Percentiles rank a stretch among this genome's conserved stretches.
These are phyloP conservation scores for Arizona elegans DNA, from an alignment of 2,113 vertebrate genomes.

Conservation along the genomic window DNA sequence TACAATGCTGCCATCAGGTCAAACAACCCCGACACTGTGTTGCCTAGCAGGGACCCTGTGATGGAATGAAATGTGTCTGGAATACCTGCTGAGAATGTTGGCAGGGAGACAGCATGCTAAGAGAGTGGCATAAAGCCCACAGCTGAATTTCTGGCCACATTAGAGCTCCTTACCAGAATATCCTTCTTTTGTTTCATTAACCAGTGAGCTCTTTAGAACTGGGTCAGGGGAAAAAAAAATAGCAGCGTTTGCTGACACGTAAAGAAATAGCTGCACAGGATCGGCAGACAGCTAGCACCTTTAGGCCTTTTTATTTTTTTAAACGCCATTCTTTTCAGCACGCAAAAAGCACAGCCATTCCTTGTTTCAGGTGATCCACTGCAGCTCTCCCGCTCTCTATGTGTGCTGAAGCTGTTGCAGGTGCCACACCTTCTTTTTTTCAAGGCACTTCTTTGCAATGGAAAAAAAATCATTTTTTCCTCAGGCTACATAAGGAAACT, in stretches of 20 bases:
- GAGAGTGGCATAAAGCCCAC: not conserved
- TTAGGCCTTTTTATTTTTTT: not conserved
- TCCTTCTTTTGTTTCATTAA: not conserved
- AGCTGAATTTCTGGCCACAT: not conserved
- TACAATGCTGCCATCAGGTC: not conserved
- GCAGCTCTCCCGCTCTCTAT: not conserved
- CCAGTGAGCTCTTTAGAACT: not conserved
- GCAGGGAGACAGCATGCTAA: not conserved
- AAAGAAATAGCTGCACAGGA: not conserved
- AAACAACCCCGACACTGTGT: not conserved
- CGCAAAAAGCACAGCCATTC: not conserved
- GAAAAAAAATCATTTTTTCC: not conserved
- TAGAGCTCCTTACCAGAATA: not conserved
- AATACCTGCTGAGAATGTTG: not conserved
- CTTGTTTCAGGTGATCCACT: not conserved
- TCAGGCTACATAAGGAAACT: not conserved
- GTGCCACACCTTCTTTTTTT: not conserved
- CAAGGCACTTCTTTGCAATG: not conserved
- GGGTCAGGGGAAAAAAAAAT: not conserved
- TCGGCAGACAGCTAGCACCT: not conserved
- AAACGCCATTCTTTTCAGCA: not conserved
- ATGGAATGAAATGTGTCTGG: not conserved
- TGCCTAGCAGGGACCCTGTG: slow-evolving; percentile 27
- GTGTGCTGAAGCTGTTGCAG: not conserved
- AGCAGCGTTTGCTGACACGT: not conserved